A percentile compares a stretch with the other conserved stretches of the same genome.
These are phyloP conservation scores for Menidia menidia DNA, from an alignment of 2,797 vertebrate genomes.

Conservation along the genomic window DNA sequence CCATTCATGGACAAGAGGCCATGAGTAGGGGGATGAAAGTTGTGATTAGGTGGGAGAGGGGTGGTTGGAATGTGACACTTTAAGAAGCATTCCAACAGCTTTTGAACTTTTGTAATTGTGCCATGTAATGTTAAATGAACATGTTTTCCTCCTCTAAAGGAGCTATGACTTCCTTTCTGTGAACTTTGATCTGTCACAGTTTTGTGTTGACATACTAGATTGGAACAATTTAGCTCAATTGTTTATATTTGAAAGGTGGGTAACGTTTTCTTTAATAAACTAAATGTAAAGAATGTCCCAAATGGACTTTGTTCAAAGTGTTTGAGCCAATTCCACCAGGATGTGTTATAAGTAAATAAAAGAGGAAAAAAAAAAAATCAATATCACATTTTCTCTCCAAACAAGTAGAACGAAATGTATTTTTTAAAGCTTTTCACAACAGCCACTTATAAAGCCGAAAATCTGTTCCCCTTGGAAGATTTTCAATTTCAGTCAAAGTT, in stretches of 20 bases:
- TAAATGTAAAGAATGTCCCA: neutral
- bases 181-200: conserved; percentile 7
- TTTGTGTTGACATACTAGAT: conserved; percentile 8
- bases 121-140: conserved; percentile 23
- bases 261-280: neutral
- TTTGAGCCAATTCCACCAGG: neutral
- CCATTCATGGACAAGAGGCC: conserved; percentile 61
- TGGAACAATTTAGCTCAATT: conserved; percentile 8
- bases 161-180: neutral
- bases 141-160: neutral
- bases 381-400: neutral
- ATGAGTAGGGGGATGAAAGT: conserved; percentile 67
- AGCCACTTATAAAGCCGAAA: neutral
- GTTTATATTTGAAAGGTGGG: neutral
- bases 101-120: conserved; percentile 26
- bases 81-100: conserved; percentile 38
- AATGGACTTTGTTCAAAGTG: neutral
- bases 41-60: conserved; percentile 46
- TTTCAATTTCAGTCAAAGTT: neutral
- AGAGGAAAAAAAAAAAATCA: neutral
- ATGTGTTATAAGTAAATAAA: neutral
- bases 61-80: conserved; percentile 33
- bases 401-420: neutral
- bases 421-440: neutral
- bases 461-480: neutral